Evolutionary conservation across 2,797 vertebrate genomes (phyloP), one percentile per base, ranked within the genome.

Genomic region (Neosalanx taihuensis): DNA sequence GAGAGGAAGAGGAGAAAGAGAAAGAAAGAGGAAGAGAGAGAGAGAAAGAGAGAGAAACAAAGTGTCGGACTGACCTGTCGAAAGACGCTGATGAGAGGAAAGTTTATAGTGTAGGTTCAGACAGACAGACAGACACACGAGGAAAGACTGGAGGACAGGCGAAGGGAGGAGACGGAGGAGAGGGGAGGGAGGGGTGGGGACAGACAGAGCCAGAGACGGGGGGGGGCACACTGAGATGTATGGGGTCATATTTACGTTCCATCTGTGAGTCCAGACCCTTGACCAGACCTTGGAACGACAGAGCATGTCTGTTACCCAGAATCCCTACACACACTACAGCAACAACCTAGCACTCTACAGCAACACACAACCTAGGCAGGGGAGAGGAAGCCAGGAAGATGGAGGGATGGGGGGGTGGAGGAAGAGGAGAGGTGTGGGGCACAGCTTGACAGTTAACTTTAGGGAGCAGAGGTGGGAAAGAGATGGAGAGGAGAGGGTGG

Each of bases 201-300:
- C 46, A 59, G 46, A 66, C 9, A 17, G 12, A 37, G 26, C 35
- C 18, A 49, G 41, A 35, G 58, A 73, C 18, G 37, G 17, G 23
- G 23, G 23, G 76, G 84, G 87, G 87, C 76, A 83, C 84, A 90
- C 89, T 90, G 91, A 91, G 88, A 92, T 90, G 89, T 87, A 90
- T 90, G 88, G 86, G 85, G 87, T 92, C 81, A 93, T 92, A 93
- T 90, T 92, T 92, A 92, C 91, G 89, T 90, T 89, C 84, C 87
- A 80, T 90, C 87, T 87, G 89, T 87, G 86, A 86, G 83, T 90
- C 90, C 92, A 89, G 88, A 89, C 87, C 89, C 87, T 81, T 90
- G 92, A 89, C 87, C 90, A 91, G 92, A 93, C 90, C 91, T 92
- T 92, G 84, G 85, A 91, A 92, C 79, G 86, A 91, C 90, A 91